These are phyloP conservation scores for Oscheius sp. DNA, from an alignment of 2,888 invertebrate genomes.

Conservation along the genomic window DNA sequence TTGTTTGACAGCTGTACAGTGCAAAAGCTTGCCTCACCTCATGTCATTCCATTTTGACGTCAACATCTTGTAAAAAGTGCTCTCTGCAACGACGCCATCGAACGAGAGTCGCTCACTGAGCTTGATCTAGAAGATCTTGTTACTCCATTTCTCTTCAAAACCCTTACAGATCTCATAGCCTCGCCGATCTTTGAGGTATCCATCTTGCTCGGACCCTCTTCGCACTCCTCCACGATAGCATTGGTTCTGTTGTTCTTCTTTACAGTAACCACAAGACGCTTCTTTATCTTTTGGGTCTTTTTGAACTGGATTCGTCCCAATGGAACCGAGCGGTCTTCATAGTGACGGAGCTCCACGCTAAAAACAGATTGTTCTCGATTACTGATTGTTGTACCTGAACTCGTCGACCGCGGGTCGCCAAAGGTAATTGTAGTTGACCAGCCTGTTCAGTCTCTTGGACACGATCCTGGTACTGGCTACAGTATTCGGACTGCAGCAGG, in stretches of 20 bases:
- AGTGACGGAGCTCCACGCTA: slow-evolving; percentile 34
- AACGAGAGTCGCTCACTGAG: slow-evolving; percentile 43
- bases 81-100: slow-evolving; percentile 45
- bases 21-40: slow-evolving; percentile 36
- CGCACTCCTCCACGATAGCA: slow-evolving; percentile 29
- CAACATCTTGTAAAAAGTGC: slow-evolving; percentile 43
- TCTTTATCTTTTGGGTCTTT: slow-evolving; percentile 23
- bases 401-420: slow-evolving; percentile 33
- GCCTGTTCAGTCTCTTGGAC: slow-evolving; percentile 7
- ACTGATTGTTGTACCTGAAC: slow-evolving; percentile 14
- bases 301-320: slow-evolving; percentile 35
- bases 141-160: neutral
- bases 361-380: neutral
- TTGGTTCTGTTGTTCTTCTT: slow-evolving; percentile 30
- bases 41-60: slow-evolving; percentile 46
- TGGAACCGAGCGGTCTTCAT: slow-evolving; percentile 27
- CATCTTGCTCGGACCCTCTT: slow-evolving; percentile 36
- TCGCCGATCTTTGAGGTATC: slow-evolving; percentile 29
- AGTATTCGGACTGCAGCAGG: slow-evolving; percentile 24
- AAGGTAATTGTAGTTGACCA: slow-evolving; percentile 27
- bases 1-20: slow-evolving; percentile 12
- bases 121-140: slow-evolving; percentile 18
- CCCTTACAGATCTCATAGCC: slow-evolving; percentile 28
- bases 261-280: slow-evolving; percentile 33
- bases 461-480: slow-evolving; percentile 26